Evolutionary conservation across 2,888 invertebrate genomes (phyloP).

Genomic region (Adineta ricciae): DNA sequence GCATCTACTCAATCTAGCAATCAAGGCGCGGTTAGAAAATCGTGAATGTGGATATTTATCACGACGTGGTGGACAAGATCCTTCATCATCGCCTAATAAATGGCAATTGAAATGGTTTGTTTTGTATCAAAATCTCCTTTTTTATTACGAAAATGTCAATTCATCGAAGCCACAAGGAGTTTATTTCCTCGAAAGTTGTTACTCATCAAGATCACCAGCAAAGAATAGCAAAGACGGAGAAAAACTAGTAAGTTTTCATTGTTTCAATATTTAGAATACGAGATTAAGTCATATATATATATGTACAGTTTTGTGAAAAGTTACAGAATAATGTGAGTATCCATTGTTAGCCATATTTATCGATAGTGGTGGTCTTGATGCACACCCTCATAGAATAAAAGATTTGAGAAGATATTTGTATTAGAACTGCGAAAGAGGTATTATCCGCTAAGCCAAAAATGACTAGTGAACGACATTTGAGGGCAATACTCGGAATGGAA

Average conservation of each 20-base stretch:
- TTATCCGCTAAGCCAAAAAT: too few species aligned
- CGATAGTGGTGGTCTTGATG: too few species aligned
- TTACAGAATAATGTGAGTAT: too few species aligned
- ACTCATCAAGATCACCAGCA: slow-evolving; percentile 43
- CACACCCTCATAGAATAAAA: too few species aligned
- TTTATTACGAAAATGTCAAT: slow-evolving; percentile 77
- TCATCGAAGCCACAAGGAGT: slow-evolving; percentile 70
- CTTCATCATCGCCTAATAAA: slow-evolving; percentile 58
- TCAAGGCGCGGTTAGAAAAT: slow-evolving; percentile 31
- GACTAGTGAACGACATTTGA: too few species aligned
- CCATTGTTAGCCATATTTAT: too few species aligned
- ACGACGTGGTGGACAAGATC: slow-evolving; percentile 20
- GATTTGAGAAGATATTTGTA: too few species aligned
- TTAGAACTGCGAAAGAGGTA: too few species aligned
- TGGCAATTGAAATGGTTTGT: slow-evolving; percentile 62
- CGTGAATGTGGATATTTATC: slow-evolving; percentile 34
- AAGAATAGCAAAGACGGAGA: slow-evolving; percentile 33
- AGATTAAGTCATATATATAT: too few species aligned
- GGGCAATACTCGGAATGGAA: too few species aligned
- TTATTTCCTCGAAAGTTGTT: slow-evolving; percentile 66
- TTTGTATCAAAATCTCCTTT: slow-evolving; percentile 68
- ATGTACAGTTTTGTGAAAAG: too few species aligned
- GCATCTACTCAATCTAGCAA: slow-evolving; percentile 27
- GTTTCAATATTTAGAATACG: too few species aligned
- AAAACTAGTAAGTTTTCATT: slow-evolving; percentile 23